These are phyloP conservation scores for Tapera naevia DNA, from an alignment of 2,797 vertebrate species.

Conservation along the genomic window DNA sequence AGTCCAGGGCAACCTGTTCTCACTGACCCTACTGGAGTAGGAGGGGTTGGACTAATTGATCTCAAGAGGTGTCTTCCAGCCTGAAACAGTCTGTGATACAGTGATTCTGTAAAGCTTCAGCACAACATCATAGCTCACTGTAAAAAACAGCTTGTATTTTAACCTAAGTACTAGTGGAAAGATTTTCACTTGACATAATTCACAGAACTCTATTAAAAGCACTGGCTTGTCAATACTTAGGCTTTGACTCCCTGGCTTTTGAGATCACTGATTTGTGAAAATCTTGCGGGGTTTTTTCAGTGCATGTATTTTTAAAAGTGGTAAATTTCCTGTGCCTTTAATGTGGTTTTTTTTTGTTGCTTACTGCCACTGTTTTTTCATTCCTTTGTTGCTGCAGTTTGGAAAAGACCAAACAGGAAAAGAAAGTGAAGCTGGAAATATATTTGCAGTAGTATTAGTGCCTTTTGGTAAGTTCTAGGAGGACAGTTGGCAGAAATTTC, in stretches of 20 bases:
- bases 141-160: not conserved
- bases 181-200: not conserved
- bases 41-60: not conserved
- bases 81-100: not conserved
- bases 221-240: not conserved
- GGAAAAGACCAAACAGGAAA: not conserved
- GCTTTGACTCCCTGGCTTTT: not conserved
- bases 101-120: not conserved
- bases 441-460: not conserved
- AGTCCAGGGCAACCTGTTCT: not conserved
- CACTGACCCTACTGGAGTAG: not conserved
- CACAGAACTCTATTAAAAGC: not conserved
- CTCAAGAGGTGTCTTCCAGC: not conserved
- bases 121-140: not conserved
- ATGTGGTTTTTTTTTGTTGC: not conserved
- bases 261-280: not conserved
- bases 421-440: not conserved
- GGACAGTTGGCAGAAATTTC: not conserved
- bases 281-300: not conserved
- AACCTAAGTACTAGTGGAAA: not conserved
- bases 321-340: not conserved
- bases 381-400: not conserved
- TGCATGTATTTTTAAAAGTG: not conserved
- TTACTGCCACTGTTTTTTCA: not conserved
- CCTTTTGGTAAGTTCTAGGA: not conserved